These are phyloP conservation scores for Ianthella basta DNA, from an alignment of 37 sponge, comb jelly and placozoan genomes.

Conservation along the genomic window DNA sequence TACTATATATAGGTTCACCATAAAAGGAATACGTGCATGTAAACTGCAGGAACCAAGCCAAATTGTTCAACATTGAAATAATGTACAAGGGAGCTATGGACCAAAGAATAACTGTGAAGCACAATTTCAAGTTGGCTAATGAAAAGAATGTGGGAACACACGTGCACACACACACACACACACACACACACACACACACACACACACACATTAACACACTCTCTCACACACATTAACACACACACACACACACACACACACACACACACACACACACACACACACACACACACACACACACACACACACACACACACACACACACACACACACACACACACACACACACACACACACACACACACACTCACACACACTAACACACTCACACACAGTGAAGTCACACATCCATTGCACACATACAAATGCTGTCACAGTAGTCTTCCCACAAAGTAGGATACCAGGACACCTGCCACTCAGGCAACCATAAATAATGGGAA, in stretches of 20 bases:
- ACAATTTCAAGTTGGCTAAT: too few relatives aligned
- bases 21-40: too few relatives aligned
- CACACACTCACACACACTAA: too few relatives aligned
- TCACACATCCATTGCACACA: not conserved
- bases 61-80: too few relatives aligned
- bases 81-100: too few relatives aligned
- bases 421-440: too few relatives aligned
- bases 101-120: too few relatives aligned
- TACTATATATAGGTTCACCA: too few relatives aligned
- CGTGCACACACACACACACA: slow-evolving; percentile 35
- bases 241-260: slow-evolving; percentile 47
- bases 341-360: not conserved
- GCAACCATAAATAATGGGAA: too few relatives aligned
- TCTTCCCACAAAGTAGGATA: too few relatives aligned
- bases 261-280: slow-evolving; percentile 39
- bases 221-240: slow-evolving; percentile 36
- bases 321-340: slow-evolving; percentile 35
- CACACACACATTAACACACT: slow-evolving; percentile 32
- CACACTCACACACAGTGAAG: not conserved
- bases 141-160: not conserved
- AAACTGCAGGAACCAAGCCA: too few relatives aligned
- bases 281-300: slow-evolving; percentile 39
- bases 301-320: slow-evolving; percentile 46
- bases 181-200: slow-evolving; percentile 42
- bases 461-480: too few relatives aligned